These are phyloP conservation scores for Serinus canaria DNA, from an alignment of 2,113 vertebrate genomes.

Conservation along the genomic window DNA sequence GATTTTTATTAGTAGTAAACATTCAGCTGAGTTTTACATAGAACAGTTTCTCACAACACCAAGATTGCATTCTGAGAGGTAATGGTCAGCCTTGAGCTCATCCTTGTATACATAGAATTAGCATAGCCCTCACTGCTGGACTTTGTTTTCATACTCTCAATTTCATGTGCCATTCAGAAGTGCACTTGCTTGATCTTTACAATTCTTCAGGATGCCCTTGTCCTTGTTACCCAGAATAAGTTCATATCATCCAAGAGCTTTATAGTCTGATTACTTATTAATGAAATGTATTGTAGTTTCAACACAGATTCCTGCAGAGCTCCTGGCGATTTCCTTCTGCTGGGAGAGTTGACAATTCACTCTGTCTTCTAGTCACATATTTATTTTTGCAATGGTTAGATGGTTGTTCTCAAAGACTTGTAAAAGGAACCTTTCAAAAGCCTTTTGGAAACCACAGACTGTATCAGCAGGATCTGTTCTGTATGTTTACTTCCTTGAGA, in stretches of 20 bases:
- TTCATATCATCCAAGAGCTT: background rate
- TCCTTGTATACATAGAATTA: background rate
- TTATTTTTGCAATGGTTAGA: background rate
- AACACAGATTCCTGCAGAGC: background rate
- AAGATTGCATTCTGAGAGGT: background rate
- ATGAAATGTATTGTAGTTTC: background rate
- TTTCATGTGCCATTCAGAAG: background rate
- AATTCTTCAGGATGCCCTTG: background rate
- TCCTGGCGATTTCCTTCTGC: background rate
- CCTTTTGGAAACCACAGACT: background rate
- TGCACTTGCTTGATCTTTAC: background rate
- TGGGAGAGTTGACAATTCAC: background rate
- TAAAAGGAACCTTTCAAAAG: background rate
- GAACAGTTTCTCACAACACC: background rate
- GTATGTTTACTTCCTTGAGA: background rate
- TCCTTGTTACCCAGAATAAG: background rate
- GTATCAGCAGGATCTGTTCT: background rate
- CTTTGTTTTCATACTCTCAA: background rate
- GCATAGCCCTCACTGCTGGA: background rate
- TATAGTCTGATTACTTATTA: background rate
- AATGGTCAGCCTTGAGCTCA: background rate
- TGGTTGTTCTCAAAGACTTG: background rate
- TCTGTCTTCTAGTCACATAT: background rate
- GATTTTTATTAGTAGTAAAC: background rate
- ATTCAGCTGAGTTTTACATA: background rate